These are phyloP conservation scores for Diabrotica undecimpunctata DNA, from an alignment of 1,140 invertebrate species.

Conservation along the genomic window DNA sequence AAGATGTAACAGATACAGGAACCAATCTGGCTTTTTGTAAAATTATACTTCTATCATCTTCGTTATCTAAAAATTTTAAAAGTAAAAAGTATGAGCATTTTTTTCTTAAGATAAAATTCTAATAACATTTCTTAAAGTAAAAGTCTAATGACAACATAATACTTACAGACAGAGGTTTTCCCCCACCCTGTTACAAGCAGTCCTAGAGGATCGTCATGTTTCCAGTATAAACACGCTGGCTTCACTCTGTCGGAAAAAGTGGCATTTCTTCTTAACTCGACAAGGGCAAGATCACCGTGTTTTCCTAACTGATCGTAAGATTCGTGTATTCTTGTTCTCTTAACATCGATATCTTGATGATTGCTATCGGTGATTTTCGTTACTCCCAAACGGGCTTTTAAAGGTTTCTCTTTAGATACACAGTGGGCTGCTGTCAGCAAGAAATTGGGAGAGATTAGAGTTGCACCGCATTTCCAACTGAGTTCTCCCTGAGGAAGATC, in stretches of 20 bases:
- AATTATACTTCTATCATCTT: constrained; percentile 27
- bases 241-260: constrained; percentile 28
- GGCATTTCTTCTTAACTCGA: constrained; percentile 31
- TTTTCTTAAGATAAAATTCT: no score
- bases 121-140: no score
- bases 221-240: constrained; percentile 42
- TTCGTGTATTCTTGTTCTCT: constrained; percentile 30
- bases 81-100: no score
- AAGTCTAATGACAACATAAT: neutral
- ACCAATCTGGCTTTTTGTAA: constrained; percentile 34
- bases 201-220: constrained; percentile 34
- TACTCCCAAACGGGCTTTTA: constrained; percentile 35
- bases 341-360: constrained; percentile 29
- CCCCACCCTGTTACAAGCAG: constrained; percentile 42
- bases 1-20: constrained; percentile 28
- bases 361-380: constrained; percentile 26
- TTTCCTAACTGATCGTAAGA: constrained; percentile 31
- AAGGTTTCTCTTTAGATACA: constrained; percentile 28
- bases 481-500: constrained; percentile 13
- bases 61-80: constrained; percentile 9
- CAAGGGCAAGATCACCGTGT: constrained; percentile 38
- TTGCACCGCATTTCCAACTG: constrained; percentile 35
- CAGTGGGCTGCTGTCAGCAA: constrained; percentile 44
- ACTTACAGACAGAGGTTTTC: constrained; percentile 26
- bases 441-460: constrained; percentile 36